phyloP scores from a whole-genome alignment of 2,888 invertebrate genomes.

The Lycophotia porphyrea region DNA sequence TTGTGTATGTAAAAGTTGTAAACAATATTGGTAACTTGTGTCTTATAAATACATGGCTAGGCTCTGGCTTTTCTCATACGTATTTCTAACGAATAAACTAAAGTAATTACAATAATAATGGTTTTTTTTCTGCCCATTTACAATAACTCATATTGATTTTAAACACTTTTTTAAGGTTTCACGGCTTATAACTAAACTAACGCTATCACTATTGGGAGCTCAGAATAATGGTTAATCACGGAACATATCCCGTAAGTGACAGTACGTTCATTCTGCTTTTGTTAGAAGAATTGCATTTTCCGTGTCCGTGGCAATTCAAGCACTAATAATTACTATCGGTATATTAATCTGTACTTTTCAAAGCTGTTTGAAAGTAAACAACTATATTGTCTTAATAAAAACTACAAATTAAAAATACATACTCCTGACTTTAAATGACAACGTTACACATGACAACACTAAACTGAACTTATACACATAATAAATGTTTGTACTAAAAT shows the following conservation, averaged over 20 bases:
- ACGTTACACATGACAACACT: background rate
- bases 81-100: background rate
- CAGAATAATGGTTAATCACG: too few species aligned
- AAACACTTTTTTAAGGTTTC: too few species aligned
- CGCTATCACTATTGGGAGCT: too few species aligned
- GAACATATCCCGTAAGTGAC: too few species aligned
- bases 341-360: slow-evolving; percentile 1
- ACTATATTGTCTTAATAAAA: background rate
- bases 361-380: background rate
- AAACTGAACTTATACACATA: slow-evolving; percentile 18
- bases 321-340: background rate
- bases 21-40: slow-evolving; percentile 16
- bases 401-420: background rate
- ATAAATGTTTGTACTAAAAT: slow-evolving; percentile 54
- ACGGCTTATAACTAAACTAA: too few species aligned
- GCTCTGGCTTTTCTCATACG: background rate
- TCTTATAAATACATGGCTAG: slow-evolving; percentile 14
- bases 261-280: too few species aligned
- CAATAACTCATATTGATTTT: too few species aligned
- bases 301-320: background rate
- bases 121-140: too few species aligned
- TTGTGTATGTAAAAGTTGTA: background rate
- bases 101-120: too few species aligned
- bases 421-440: slow-evolving; percentile 19
- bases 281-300: background rate